Conservation (phyloP, 92 coral and sea anemone genomes). For the Galaxea fascicularis region DNA sequence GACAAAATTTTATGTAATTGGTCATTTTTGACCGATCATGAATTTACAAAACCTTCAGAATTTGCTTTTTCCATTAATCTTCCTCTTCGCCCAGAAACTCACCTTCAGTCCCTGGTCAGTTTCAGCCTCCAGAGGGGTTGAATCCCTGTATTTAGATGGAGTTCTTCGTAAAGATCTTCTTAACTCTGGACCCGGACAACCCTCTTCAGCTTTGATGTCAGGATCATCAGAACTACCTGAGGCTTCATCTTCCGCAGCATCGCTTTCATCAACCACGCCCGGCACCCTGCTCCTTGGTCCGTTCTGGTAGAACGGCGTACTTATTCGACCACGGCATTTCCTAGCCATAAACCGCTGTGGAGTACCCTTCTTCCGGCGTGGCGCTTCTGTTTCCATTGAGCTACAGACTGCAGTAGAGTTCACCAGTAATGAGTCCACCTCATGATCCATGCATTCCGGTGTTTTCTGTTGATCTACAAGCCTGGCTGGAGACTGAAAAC, state of each 20-base stretch:
- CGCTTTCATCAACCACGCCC: slow-evolving; percentile 7
- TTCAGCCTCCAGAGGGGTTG: not conserved
- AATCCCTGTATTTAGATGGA: slow-evolving; percentile 48
- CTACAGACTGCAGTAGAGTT: not conserved
- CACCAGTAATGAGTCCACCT: not conserved
- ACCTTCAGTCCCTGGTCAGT: slow-evolving; percentile 13
- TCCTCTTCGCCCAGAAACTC: not conserved
- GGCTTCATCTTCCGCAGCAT: not conserved
- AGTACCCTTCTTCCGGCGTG: not conserved
- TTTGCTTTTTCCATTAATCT: too few species aligned
- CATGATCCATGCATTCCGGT: not conserved
- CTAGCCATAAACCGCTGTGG: slow-evolving; percentile 37
- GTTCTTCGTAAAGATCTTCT: slow-evolving; percentile 46
- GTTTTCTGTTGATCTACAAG: slow-evolving; percentile 16
- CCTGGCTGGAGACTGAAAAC: slow-evolving; percentile 32
- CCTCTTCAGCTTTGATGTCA: not conserved
- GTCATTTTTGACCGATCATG: too few species aligned
- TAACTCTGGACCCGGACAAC: slow-evolving; percentile 23
- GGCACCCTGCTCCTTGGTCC: slow-evolving; percentile 11
- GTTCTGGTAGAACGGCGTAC: slow-evolving; percentile 32
- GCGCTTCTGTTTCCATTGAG: not conserved
- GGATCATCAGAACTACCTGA: slow-evolving; percentile 30
- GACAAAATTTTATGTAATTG: too few species aligned
- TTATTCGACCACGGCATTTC: slow-evolving; percentile 43
- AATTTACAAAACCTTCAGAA: too few species aligned